Conservation (phyloP, 1,140 invertebrate genomes). For the Leucophenga varia region DNA sequence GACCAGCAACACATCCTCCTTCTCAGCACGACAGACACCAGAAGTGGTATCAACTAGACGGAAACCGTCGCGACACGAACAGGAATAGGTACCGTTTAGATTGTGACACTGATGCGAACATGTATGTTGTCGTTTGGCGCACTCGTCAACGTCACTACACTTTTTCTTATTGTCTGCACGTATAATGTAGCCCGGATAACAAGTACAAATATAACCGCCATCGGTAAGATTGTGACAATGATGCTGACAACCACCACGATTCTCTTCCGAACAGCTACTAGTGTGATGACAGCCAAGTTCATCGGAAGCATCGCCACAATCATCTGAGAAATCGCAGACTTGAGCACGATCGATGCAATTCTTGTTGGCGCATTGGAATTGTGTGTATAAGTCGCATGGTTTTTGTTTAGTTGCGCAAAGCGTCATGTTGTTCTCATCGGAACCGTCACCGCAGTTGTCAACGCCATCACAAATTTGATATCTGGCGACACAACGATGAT, state of each 20-base stretch:
- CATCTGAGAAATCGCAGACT: slow-evolving; percentile 71
- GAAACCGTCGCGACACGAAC: slow-evolving; percentile 84
- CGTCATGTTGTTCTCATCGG: slow-evolving; percentile 91
- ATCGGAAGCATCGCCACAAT: slow-evolving; percentile 77
- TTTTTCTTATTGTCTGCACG: slow-evolving; percentile 72
- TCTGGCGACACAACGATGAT: slow-evolving; percentile 83
- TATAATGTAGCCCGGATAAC: slow-evolving; percentile 83
- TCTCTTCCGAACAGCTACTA: slow-evolving; percentile 69
- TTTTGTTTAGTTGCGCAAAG: slow-evolving; percentile 72
- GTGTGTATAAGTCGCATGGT: slow-evolving; percentile 71
- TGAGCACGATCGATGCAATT: slow-evolving; percentile 80
- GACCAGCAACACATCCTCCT: slow-evolving; percentile 66
- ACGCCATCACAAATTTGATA: slow-evolving; percentile 70
- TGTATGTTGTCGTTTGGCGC: slow-evolving; percentile 75
- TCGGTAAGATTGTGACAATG: slow-evolving; percentile 83
- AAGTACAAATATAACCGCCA: slow-evolving; percentile 85
- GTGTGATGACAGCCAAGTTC: slow-evolving; percentile 85
- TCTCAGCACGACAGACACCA: slow-evolving; percentile 76
- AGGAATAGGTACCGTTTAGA: slow-evolving; percentile 88
- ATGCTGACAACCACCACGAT: slow-evolving; percentile 87
- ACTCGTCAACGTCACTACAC: slow-evolving; percentile 90
- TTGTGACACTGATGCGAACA: slow-evolving; percentile 93
- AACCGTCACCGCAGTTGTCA: slow-evolving; percentile 91
- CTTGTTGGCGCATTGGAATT: slow-evolving; percentile 89
- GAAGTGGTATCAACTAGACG: slow-evolving; percentile 70